phyloP scores from a whole-genome alignment of 2,113 vertebrate species.

The Psettodes erumei region DNA sequence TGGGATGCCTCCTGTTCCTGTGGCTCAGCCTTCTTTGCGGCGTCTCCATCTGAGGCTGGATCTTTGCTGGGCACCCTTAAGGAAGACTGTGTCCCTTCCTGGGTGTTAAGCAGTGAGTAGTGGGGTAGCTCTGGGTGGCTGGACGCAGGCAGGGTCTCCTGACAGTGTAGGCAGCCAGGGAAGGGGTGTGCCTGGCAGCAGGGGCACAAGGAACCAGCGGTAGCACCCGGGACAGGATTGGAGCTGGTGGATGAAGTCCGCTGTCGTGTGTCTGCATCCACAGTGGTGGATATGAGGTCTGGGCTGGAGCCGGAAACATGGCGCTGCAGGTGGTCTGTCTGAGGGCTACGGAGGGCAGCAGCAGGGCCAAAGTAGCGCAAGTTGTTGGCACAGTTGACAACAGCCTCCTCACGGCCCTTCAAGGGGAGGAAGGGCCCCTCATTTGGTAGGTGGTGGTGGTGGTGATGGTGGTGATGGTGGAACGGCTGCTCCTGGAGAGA shows the following conservation, averaged over 20 bases:
- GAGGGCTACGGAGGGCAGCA: slow-evolving; percentile 93
- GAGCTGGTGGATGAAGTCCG: slow-evolving; percentile 67
- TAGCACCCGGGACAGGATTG: slow-evolving; percentile 45
- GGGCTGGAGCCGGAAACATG: slow-evolving; percentile 90
- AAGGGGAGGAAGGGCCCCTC: slow-evolving; percentile 75
- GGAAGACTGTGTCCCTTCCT: slow-evolving; percentile 65
- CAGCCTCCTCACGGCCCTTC: slow-evolving; percentile 87
- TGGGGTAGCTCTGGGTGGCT: slow-evolving; percentile 80
- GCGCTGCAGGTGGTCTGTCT: slow-evolving; percentile 93
- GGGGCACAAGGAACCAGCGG: slow-evolving; percentile 79
- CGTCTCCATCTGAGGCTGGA: slow-evolving; percentile 61
- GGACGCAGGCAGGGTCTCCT: slow-evolving; percentile 73
- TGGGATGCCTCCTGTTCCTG: slow-evolving; percentile 77
- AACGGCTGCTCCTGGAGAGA: slow-evolving; percentile 74
- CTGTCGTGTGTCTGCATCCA: slow-evolving; percentile 87
- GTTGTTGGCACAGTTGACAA: slow-evolving; percentile 94
- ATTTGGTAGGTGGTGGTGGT: slow-evolving; percentile 69
- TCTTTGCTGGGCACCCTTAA: slow-evolving; percentile 57
- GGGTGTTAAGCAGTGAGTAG: slow-evolving; percentile 71
- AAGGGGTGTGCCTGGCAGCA: slow-evolving; percentile 88
- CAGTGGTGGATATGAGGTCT: slow-evolving; percentile 91
- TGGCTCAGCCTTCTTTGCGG: slow-evolving; percentile 58
- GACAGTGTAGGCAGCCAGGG: slow-evolving; percentile 87
- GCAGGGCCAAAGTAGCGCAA: slow-evolving; percentile 96
- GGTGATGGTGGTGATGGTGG: slow-evolving; percentile 74